Conservation (phyloP, 2,113 vertebrate genomes). For the Rostratula benghalensis region DNA sequence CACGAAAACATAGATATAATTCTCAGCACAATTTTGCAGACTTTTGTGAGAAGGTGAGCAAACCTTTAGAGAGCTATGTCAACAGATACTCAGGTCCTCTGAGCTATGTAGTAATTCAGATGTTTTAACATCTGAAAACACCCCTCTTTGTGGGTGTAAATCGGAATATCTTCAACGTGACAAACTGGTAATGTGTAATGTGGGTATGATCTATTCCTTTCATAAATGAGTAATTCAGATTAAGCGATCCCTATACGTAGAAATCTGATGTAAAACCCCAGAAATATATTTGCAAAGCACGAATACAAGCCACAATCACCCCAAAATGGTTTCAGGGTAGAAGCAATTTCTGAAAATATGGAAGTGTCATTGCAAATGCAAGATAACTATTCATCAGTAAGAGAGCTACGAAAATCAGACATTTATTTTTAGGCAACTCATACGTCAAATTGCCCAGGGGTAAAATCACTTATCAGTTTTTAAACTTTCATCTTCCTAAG, state of each 20-base stretch:
- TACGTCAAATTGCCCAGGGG: not conserved
- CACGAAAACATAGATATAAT: rapidly evolving
- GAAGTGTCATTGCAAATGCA: not conserved
- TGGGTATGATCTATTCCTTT: not conserved
- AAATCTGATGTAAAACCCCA: not conserved
- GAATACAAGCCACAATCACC: not conserved
- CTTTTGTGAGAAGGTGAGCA: not conserved
- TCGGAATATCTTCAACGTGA: not conserved
- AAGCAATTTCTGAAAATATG: not conserved
- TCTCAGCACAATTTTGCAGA: not conserved
- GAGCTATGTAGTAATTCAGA: not conserved
- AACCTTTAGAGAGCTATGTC: not conserved
- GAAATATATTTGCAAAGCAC: not conserved
- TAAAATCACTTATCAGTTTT: not conserved
- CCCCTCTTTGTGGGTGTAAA: not conserved
- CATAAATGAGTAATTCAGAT: not conserved
- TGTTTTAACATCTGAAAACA: not conserved
- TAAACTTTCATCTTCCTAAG: not conserved
- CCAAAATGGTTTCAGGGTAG: not conserved
- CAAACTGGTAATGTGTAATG: not conserved
- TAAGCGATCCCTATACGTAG: not conserved
- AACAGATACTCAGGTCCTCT: not conserved
- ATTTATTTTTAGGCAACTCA: not conserved
- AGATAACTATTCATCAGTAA: not conserved
- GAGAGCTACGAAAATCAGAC: not conserved